Evolutionary conservation across 37 sponge, comb jelly and placozoan species (phyloP).

Genomic region (Cladorhizidae sp.): DNA sequence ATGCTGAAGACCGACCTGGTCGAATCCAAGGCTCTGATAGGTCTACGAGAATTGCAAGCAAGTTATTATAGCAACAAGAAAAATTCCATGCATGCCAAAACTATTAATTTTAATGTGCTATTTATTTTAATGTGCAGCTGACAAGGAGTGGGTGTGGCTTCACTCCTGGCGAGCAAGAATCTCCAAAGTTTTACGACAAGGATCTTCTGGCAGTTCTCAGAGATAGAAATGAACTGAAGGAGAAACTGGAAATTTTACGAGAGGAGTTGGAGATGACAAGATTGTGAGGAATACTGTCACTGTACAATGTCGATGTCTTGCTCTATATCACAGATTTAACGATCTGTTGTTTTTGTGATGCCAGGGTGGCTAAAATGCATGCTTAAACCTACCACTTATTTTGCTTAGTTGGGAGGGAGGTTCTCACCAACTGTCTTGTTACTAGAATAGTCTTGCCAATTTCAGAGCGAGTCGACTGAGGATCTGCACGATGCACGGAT

Average conservation of each 20-base stretch:
- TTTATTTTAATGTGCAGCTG: constrained; percentile 12
- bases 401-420: too few relatives aligned
- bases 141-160: neutral
- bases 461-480: too few relatives aligned
- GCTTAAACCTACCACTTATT: too few relatives aligned
- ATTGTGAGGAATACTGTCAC: constrained; percentile 1
- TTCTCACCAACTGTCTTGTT: too few relatives aligned
- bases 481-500: too few relatives aligned
- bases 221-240: constrained; percentile 54
- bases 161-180: constrained; percentile 1
- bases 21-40: constrained; percentile 13
- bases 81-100: neutral
- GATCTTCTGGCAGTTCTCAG: constrained; percentile 59
- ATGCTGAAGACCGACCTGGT: constrained; percentile 12
- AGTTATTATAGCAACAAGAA: neutral
- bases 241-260: constrained; percentile 31
- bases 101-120: neutral
- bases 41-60: neutral
- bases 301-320: too few relatives aligned
- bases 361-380: too few relatives aligned
- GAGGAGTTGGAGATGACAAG: constrained; percentile 59
- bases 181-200: constrained; percentile 58
- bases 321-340: neutral
- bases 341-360: too few relatives aligned
- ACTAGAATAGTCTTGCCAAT: too few relatives aligned